Percentiles rank a stretch among this genome's conserved stretches.
Conservation (phyloP, 2,888 invertebrate species). For the Thereva unica region DNA sequence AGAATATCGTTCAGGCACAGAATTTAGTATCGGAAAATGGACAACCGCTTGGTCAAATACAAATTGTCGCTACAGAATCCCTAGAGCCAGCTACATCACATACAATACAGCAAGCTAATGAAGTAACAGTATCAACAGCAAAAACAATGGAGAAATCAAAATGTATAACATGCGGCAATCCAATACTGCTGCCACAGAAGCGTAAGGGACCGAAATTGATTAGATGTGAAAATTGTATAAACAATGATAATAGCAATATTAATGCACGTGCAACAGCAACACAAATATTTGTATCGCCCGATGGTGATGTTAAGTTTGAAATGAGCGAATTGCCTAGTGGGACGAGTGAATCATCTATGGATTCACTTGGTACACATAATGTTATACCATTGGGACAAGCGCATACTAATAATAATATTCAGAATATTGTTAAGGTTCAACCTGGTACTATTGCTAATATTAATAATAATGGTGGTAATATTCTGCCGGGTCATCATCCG, state of each 20-base stretch:
- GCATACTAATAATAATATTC: constrained; percentile 34
- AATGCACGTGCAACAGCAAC: constrained; percentile 57
- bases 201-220: constrained; percentile 67
- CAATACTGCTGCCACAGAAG: constrained; percentile 62
- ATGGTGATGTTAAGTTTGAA: constrained; percentile 66
- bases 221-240: constrained; percentile 66
- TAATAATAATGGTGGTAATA: constrained; percentile 35
- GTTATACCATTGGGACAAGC: constrained; percentile 42
- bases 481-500: constrained; percentile 68
- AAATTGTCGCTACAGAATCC: constrained; percentile 64
- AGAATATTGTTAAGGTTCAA: constrained; percentile 34
- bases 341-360: constrained; percentile 50
- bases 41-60: constrained; percentile 61
- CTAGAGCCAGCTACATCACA: constrained; percentile 49
- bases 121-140: constrained; percentile 43
- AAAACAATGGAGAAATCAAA: constrained; percentile 61
- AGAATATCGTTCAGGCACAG: constrained; percentile 54
- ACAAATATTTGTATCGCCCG: constrained; percentile 70
- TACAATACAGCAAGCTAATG: constrained; percentile 44
- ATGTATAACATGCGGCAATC: constrained; percentile 65
- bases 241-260: constrained; percentile 59
- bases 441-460: constrained; percentile 16
- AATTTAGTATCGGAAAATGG: constrained; percentile 57
- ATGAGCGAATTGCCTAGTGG: constrained; percentile 59
- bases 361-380: constrained; percentile 48